These are phyloP conservation scores for Halisarca cf. caerulea DNA, from an alignment of 37 sponge, comb jelly and placozoan species.

Conservation along the genomic window DNA sequence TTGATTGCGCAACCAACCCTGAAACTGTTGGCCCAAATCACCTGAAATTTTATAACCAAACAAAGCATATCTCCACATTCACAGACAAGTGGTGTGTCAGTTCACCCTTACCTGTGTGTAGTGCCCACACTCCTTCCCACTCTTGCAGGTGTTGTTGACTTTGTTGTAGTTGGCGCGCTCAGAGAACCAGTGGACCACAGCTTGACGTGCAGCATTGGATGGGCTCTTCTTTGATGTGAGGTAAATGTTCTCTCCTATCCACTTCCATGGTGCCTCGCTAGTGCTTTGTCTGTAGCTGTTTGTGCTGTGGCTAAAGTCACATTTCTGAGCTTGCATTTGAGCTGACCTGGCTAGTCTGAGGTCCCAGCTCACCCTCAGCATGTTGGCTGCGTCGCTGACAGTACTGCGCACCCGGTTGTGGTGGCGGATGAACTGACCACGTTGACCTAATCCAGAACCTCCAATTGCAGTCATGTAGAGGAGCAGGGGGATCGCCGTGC, in stretches of 20 bases:
- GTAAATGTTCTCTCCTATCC: conserved; percentile 19
- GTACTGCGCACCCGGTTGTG: not conserved
- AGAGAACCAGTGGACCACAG: not conserved
- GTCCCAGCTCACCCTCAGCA: not conserved
- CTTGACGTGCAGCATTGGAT: not conserved
- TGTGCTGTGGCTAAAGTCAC: not conserved
- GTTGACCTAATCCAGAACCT: no score
- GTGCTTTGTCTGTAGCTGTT: not conserved
- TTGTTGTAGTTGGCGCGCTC: not conserved
- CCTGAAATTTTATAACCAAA: not conserved
- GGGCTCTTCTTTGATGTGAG: not conserved
- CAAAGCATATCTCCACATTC: not conserved
- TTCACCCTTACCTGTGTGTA: not conserved
- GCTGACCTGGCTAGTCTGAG: not conserved
- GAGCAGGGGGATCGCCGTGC: no score
- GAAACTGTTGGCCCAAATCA: conserved; percentile 7
- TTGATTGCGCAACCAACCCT: not conserved
- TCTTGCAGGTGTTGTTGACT: not conserved
- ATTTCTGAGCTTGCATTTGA: not conserved
- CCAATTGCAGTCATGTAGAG: no score
- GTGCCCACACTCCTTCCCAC: not conserved
- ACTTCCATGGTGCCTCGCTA: not conserved
- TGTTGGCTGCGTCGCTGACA: not conserved
- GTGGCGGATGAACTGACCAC: not conserved
- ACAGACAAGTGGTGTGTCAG: not conserved